These are phyloP conservation scores for Enhydra lutris DNA, from an alignment of 2,113 vertebrate genomes.

Conservation along the genomic window DNA sequence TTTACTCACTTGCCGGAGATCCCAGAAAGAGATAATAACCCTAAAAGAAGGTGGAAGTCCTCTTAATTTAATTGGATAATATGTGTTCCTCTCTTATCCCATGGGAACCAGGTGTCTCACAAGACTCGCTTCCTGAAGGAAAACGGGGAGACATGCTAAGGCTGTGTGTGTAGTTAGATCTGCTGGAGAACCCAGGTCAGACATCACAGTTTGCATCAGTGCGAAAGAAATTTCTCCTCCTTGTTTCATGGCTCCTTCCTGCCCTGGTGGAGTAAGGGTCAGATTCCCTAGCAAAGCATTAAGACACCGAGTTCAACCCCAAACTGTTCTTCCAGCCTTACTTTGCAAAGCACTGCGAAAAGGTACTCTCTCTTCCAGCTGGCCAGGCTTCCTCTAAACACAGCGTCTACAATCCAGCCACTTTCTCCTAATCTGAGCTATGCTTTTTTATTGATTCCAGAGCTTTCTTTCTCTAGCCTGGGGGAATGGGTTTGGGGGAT, in stretches of 20 bases:
- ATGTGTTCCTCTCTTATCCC: background rate
- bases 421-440: background rate
- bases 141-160: background rate
- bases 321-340: background rate
- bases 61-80: background rate
- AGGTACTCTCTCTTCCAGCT: background rate
- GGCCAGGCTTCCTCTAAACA: background rate
- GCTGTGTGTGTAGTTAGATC: background rate
- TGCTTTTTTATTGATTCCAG: background rate
- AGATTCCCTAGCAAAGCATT: background rate
- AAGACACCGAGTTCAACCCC: background rate
- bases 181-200: background rate
- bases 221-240: background rate
- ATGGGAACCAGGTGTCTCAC: background rate
- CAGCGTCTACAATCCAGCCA: background rate
- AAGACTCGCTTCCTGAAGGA: background rate
- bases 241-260: background rate
- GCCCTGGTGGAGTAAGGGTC: background rate
- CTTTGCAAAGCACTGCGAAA: background rate
- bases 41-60: background rate
- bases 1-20: background rate
- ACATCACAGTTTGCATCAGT: background rate
- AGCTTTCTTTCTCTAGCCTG: background rate
- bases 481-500: background rate
- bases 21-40: background rate